Conservation (phyloP, 2,113 vertebrate genomes). For the Tretioscincus oriximinensis region DNA sequence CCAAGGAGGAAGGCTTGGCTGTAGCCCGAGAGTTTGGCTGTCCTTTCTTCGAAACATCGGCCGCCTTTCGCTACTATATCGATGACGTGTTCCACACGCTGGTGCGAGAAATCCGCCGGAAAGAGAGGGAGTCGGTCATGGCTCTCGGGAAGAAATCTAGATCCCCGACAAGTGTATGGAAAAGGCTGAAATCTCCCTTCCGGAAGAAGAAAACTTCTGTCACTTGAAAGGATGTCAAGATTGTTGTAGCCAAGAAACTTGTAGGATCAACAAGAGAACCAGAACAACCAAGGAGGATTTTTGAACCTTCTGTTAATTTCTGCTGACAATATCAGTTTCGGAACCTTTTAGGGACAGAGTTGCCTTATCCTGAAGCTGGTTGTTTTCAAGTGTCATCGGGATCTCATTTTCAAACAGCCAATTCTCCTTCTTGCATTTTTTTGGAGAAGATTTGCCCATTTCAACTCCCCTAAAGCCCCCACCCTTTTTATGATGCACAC, state of each 20-base stretch:
- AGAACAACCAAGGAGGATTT: conserved; percentile 8
- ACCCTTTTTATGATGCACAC: too few species aligned
- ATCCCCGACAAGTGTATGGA: conserved; percentile 79
- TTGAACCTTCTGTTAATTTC: conserved; percentile 7
- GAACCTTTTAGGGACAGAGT: neutral
- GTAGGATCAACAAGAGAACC: neutral
- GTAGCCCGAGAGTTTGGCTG: conserved; percentile 84
- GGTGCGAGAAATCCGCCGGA: conserved; percentile 84
- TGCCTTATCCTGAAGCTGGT: conserved; percentile 19
- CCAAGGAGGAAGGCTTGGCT: conserved; percentile 81
- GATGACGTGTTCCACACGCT: conserved; percentile 86
- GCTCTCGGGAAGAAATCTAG: conserved; percentile 77
- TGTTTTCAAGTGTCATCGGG: conserved; percentile 13
- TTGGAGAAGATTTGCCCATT: conserved; percentile 20
- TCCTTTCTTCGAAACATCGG: conserved; percentile 87
- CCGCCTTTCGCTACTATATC: conserved; percentile 83
- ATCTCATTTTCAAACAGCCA: conserved; percentile 14
- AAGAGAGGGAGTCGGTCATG: conserved; percentile 74
- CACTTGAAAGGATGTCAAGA: conserved; percentile 75
- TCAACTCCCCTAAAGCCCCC: neutral
- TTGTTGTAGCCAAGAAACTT: conserved; percentile 29
- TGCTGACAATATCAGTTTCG: conserved; percentile 6
- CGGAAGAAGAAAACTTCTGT: conserved; percentile 80
- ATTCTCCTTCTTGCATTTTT: neutral
- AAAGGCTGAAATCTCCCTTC: conserved; percentile 80